Conservation (phyloP, 2,888 invertebrate genomes). For the Helleia helle region DNA sequence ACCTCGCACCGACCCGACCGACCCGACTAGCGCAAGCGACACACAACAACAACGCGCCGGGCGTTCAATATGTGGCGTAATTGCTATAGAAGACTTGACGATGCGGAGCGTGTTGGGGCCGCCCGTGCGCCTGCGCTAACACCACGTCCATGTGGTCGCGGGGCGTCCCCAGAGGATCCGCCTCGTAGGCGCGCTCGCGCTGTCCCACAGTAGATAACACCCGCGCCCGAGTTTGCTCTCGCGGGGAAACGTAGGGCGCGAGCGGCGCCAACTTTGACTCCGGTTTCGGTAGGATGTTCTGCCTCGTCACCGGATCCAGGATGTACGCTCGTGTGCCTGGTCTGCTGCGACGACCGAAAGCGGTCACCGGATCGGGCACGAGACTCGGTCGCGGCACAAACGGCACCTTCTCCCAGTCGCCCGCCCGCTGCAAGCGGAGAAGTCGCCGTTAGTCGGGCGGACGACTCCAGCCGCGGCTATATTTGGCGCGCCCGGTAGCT, state of each 20-base stretch:
- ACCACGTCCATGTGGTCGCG: conserved; percentile 78
- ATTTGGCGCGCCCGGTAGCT: conserved; percentile 72
- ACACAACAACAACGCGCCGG: conserved; percentile 38
- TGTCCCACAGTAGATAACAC: conserved; percentile 75
- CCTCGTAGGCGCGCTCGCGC: conserved; percentile 73
- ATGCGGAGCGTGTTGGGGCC: conserved; percentile 60
- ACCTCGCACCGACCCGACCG: conserved; percentile 35
- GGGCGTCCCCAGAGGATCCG: conserved; percentile 73
- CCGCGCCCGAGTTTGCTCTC: conserved; percentile 77
- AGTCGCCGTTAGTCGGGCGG: conserved; percentile 68
- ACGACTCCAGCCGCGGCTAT: conserved; percentile 70
- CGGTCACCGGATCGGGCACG: conserved; percentile 88
- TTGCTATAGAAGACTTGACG: conserved; percentile 70
- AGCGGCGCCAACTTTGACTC: conserved; percentile 74
- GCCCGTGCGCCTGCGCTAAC: conserved; percentile 76
- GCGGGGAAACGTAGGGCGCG: conserved; percentile 79
- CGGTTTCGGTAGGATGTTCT: conserved; percentile 76
- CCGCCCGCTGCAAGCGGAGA: conserved; percentile 81
- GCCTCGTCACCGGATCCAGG: conserved; percentile 72
- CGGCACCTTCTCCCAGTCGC: conserved; percentile 93
- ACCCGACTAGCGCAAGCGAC: conserved; percentile 63
- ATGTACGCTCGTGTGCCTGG: conserved; percentile 60
- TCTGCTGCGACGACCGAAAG: conserved; percentile 80
- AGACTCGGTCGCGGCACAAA: conserved; percentile 89
- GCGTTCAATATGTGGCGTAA: conserved; percentile 61